These are phyloP conservation scores for Acleris emargana DNA, from an alignment of 2,888 invertebrate genomes.

Conservation along the genomic window DNA sequence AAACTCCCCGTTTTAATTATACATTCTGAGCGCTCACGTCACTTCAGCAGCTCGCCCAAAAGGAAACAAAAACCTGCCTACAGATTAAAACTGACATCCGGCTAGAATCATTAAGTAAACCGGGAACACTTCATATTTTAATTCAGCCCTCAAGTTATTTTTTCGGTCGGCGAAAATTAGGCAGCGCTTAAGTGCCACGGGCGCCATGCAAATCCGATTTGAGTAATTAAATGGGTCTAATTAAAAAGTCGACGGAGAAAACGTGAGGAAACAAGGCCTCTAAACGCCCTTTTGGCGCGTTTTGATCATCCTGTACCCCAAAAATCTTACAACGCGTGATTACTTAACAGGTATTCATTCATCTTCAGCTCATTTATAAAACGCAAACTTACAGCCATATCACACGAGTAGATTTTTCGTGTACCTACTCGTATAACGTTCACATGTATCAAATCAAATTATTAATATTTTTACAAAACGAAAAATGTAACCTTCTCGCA, in stretches of 20 bases:
- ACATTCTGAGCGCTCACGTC: conserved; percentile 6
- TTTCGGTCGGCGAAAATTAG: conserved; percentile 60
- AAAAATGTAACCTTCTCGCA: too few relatives aligned
- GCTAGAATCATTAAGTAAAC: conserved; percentile 45
- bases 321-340: conserved; percentile 2
- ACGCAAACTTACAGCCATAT: too few relatives aligned
- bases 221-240: conserved; percentile 73
- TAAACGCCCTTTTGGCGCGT: conserved; percentile 28
- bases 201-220: conserved; percentile 74
- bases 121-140: conserved; percentile 46
- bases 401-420: too few relatives aligned
- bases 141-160: conserved; percentile 48
- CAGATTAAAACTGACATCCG: conserved; percentile 47
- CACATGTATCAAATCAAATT: too few relatives aligned
- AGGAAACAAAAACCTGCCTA: conserved; percentile 21
- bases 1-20: conserved; percentile 11
- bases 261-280: conserved; percentile 59
- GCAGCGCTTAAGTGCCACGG: conserved; percentile 63
- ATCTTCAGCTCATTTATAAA: too few relatives aligned
- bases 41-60: conserved; percentile 3
- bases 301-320: conserved; percentile 1
- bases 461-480: too few relatives aligned
- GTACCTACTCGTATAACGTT: too few relatives aligned
- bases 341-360: background rate
- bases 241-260: conserved; percentile 68